These are phyloP conservation scores for Osedax frankpressi DNA, from an alignment of 2,888 invertebrate genomes.

Conservation along the genomic window DNA sequence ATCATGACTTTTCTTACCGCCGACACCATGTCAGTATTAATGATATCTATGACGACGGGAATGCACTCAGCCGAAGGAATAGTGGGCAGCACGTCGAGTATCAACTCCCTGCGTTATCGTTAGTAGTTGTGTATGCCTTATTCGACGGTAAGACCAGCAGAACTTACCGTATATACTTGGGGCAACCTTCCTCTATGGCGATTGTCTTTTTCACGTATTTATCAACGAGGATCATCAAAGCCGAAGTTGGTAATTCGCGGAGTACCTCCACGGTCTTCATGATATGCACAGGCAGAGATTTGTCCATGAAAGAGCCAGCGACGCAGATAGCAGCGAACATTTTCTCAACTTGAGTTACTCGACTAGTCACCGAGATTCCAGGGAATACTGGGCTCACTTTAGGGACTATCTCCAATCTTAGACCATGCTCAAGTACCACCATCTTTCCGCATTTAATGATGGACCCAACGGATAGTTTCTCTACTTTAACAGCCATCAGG, in stretches of 20 bases:
- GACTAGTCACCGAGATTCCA: neutral
- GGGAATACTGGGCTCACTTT: neutral
- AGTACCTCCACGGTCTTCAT: neutral
- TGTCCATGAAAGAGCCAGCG: neutral
- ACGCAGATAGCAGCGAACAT: neutral
- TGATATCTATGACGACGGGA: neutral
- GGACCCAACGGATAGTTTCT: neutral
- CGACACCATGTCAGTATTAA: neutral
- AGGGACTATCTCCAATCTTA: neutral
- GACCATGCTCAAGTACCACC: neutral
- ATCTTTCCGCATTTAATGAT: neutral
- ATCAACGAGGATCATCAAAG: neutral
- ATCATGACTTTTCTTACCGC: neutral
- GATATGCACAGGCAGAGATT: neutral
- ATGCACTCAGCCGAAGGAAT: neutral
- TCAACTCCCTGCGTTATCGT: neutral
- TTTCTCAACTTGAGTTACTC: neutral
- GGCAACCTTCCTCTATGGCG: neutral
- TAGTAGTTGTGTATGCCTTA: neutral
- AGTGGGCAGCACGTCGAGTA: slow-evolving; percentile 5
- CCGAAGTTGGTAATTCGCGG: neutral
- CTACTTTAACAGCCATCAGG: neutral
- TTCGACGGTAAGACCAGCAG: neutral
- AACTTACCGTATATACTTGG: neutral
- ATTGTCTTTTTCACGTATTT: neutral